Conservation (phyloP, 2,797 vertebrate genomes). For the Coreius guichenoti region DNA sequence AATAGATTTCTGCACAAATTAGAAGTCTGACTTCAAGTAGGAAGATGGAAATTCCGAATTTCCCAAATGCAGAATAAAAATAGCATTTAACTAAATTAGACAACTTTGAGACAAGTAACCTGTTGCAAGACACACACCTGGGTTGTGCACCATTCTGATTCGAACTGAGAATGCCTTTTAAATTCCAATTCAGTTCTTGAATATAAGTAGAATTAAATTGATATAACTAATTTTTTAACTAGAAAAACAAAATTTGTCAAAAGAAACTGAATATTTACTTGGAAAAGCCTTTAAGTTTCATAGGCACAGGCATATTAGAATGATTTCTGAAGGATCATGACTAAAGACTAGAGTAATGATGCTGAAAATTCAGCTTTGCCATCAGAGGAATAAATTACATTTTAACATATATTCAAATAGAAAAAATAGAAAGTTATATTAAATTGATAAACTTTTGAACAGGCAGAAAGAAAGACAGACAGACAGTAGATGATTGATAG, state of each 20-base stretch:
- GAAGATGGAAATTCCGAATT: not conserved
- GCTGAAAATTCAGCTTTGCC: not conserved
- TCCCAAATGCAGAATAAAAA: not conserved
- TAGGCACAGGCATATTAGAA: too few species aligned
- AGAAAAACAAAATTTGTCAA: not conserved
- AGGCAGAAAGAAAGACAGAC: too few species aligned
- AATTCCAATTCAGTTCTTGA: not conserved
- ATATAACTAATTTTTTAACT: not conserved
- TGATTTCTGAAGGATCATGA: not conserved
- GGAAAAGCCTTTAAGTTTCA: too few species aligned
- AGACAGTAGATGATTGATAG: too few species aligned
- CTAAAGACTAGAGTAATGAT: not conserved
- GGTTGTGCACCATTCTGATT: not conserved
- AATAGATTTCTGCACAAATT: not conserved
- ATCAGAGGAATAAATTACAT: not conserved
- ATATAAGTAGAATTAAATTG: not conserved
- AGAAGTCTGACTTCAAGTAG: not conserved
- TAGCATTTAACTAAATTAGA: not conserved
- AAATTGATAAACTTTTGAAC: too few species aligned
- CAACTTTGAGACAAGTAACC: not conserved
- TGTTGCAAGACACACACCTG: not conserved
- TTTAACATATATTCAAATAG: not conserved
- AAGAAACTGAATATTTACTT: too few species aligned
- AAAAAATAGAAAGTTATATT: not conserved
- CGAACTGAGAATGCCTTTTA: not conserved